Evolutionary conservation across 2,888 invertebrate genomes (phyloP), one percentile per base, ranked within the genome.

Genomic region (Heteromurus nitidus): DNA sequence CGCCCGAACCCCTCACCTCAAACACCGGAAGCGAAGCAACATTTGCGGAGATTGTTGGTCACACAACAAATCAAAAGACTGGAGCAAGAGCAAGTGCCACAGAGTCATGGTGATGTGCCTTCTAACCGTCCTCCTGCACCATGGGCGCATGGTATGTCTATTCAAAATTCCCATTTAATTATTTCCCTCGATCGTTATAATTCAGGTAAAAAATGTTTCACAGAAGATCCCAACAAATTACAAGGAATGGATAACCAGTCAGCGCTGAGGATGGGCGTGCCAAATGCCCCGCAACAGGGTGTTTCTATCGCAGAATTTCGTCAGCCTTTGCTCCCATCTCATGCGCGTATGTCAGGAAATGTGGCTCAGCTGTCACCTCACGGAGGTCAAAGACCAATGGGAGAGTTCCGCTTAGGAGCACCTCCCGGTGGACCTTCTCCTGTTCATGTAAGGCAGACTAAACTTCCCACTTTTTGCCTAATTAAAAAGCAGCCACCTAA

Each of bases 11-110:
- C 82, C 67, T 62, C 85, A 73, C 82, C 88, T 87, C 87, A 88
- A 64, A 85, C 87, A 62, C 91, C 55, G 75, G 92, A 92, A 88
- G 94, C 94, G 88, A 91, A 94, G 3, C 90, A 90, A 72, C 96
- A 96, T 88, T 90, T 96, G 58, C 90, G 96, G 30, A 95, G 96
- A 88, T 89, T 96, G 84, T 90, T 96, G 74, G 95, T 95, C 88
- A 91, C 94, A 67, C 95, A 94, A 87, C 94, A 94, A 82, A 91
- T 90, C 82, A 92, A 92, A 87, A 92, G 92, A 86, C 89, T 92
- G 85, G 92, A 92, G 73, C 89, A 89, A 79, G 88, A 88, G 30
- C 88, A 88, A 77, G 85, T 87, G 55, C 86, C 88, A 30, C 83
- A 87, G 47, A 84, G 87, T 53, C 87, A 88, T 80, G 86, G 88